These are phyloP conservation scores for Heterotis niloticus DNA, from an alignment of 2,113 vertebrate species.

Conservation along the genomic window DNA sequence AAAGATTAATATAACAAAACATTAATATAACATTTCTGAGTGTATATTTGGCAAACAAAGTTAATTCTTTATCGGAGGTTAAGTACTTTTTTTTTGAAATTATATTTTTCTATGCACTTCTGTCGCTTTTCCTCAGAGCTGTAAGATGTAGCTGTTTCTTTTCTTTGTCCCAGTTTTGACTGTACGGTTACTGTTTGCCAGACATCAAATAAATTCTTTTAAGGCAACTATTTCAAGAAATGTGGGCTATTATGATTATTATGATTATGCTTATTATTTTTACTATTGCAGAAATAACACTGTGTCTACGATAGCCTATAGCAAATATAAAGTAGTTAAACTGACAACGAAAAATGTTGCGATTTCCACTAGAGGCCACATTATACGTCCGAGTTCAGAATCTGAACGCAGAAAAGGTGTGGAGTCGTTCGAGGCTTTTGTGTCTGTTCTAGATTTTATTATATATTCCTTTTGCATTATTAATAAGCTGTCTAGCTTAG, in stretches of 20 bases:
- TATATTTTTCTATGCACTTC: slow-evolving; percentile 17
- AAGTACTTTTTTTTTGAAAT: neutral
- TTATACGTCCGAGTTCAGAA: too few relatives aligned
- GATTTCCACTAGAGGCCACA: neutral
- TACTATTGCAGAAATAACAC: too few relatives aligned
- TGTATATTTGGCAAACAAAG: neutral
- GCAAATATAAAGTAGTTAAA: too few relatives aligned
- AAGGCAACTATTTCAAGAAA: neutral
- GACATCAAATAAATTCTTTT: neutral
- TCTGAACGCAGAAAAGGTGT: neutral
- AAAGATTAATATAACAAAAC: neutral
- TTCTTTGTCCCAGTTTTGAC: neutral
- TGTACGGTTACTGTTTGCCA: slow-evolving; percentile 1
- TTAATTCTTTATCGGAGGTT: neutral
- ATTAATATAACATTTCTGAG: too few relatives aligned
- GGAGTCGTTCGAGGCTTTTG: neutral
- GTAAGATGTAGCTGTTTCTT: neutral
- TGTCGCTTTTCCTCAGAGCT: neutral
- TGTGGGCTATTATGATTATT: slow-evolving; percentile 9
- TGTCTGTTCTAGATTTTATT: neutral
- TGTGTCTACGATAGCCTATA: too few relatives aligned
- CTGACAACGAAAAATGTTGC: too few relatives aligned
- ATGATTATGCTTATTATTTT: slow-evolving; percentile 20
- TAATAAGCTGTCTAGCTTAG: neutral
- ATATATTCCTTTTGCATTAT: neutral